Percentiles rank a stretch among this genome's conserved stretches.
These are phyloP conservation scores for Phallusia fumigata DNA, from an alignment of 23 tunicate species.

Conservation along the genomic window DNA sequence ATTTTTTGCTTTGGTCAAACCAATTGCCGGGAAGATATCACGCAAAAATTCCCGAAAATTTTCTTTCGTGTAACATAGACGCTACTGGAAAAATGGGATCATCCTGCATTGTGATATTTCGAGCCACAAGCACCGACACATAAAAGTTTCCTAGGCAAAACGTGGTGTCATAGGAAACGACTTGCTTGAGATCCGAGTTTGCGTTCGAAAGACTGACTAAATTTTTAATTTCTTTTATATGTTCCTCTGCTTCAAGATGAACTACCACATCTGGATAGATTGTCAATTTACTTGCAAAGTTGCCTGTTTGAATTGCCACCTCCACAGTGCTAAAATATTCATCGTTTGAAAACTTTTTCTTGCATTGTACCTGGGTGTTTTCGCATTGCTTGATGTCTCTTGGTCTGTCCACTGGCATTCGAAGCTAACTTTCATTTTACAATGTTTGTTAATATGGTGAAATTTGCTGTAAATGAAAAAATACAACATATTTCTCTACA, in stretches of 20 bases:
- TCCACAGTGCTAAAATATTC: background rate
- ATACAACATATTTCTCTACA: background rate
- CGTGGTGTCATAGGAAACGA: conserved; percentile 16
- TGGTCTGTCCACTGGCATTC: conserved; percentile 29
- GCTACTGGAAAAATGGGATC: conserved; percentile 23
- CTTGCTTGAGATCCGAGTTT: background rate
- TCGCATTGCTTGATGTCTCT: conserved; percentile 20
- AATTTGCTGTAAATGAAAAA: background rate
- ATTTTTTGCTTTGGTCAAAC: conserved; percentile 18
- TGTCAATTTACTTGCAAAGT: conserved; percentile 6
- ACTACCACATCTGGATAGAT: conserved; percentile 14
- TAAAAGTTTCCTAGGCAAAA: conserved; percentile 20
- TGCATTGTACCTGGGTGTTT: background rate
- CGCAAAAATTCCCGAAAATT: background rate
- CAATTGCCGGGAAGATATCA: conserved; percentile 26
- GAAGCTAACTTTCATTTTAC: background rate
- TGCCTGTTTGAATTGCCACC: conserved; percentile 2
- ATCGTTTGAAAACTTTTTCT: background rate
- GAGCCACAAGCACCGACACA: conserved; percentile 10
- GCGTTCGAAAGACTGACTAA: conserved; percentile 6
- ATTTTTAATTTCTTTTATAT: background rate
- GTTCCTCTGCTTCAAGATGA: background rate
- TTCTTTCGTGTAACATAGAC: background rate
- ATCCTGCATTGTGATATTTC: conserved; percentile 4
- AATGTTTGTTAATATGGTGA: background rate